Base-by-base conservation (phyloP, 2,113 vertebrate genomes). In the Hydrolagus affinis region DNA sequence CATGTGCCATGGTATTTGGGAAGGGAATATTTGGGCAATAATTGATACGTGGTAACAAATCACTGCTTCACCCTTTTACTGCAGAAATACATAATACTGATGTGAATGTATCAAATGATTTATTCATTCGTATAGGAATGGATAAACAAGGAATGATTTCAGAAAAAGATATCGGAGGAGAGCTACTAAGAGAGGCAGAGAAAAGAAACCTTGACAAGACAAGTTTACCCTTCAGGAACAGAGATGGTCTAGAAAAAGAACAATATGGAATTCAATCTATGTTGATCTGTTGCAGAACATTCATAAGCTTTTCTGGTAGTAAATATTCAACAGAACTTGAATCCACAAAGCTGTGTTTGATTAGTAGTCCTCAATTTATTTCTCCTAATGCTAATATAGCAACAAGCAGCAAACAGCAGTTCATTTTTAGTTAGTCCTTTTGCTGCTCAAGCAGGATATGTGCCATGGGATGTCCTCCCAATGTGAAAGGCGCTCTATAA, bases 321-420 rank as follows among this genome's bases (percentile, higher is more conserved):
- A 6, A 14, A 15, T 83, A 17, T 25, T 25, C 60, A 12, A 30
- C 11, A 77, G 77, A 83, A 64, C 15, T 15, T 83, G 28, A n/a
- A 66, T 44, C 28, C 23, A 62, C 76, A 66, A 25, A 83, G 60
- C 15, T 8, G 23, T 17, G 25, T 28, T 64, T 62, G 60, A 25
- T 80, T n/a, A 60, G 57, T 80, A 80, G 59, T n/a, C 76, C 64
- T 62, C 57, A 80, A 57, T 80, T 62, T 62, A 15, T 70, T 74
- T 44, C 56, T 74, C 30, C 56, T 44, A 17, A 74, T 25, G 57
- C 64, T 80, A 80, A 80, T 62, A 64, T 80, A 23, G 57, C 76
- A 60, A 60, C n/a, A 80, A 59, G 57, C n/a, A 64, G 77, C 15
- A 83, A 83, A 30, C 66, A 83, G 59, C 60, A 83, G 66, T 28